These are phyloP conservation scores for Istiophorus platypterus DNA, from an alignment of 2,113 vertebrate species.

Conservation along the genomic window DNA sequence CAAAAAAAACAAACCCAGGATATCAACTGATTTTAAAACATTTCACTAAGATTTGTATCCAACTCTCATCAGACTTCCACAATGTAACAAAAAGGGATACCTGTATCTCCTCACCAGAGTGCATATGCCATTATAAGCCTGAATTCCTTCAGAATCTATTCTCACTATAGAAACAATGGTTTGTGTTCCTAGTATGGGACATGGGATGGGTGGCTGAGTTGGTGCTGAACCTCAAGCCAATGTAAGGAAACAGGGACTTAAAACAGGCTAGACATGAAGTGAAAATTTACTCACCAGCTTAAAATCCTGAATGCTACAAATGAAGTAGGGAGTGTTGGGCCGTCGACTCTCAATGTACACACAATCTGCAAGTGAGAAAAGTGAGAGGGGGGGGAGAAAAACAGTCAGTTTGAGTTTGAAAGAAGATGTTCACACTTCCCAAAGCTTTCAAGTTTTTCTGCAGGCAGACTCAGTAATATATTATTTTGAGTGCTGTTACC, in stretches of 20 bases:
- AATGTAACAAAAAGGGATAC: background rate
- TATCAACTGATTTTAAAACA: constrained; percentile 23
- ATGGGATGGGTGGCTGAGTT: constrained; percentile 10
- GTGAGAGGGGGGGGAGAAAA: background rate
- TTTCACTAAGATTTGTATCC: constrained; percentile 19
- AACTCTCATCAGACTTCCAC: constrained; percentile 24
- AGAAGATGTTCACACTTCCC: constrained; percentile 60
- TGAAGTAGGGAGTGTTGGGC: constrained; percentile 99
- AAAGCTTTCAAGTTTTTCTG: constrained; percentile 60
- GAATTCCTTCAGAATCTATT: constrained; percentile 28
- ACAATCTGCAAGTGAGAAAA: constrained; percentile 90
- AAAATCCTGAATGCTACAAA: constrained; percentile 99
- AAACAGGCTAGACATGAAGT: constrained; percentile 38
- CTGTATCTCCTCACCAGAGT: constrained; percentile 21
- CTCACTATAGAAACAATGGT: constrained; percentile 51
- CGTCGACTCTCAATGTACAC: constrained; percentile 99
- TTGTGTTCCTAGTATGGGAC: constrained; percentile 41
- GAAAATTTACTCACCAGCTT: constrained; percentile 94
- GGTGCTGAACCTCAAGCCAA: constrained; percentile 23
- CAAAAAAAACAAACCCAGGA: too few relatives aligned
- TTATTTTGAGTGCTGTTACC: constrained; percentile 72
- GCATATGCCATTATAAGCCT: constrained; percentile 28
- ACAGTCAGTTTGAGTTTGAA: constrained; percentile 19
- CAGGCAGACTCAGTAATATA: constrained; percentile 61
- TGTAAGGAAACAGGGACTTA: constrained; percentile 18